A percentile compares a stretch with the other conserved stretches of the same genome.
Conservation (phyloP, 2,113 vertebrate genomes). For the Macaca fascicularis region T2T-MFA8v1.1 NC_088388.1:27745501-27746000, state of each 20-base stretch:
- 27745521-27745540: not conserved
- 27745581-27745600: constrained; percentile 47
- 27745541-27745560: not conserved
- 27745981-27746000: constrained; percentile 46
- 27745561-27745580: not conserved
- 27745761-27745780: constrained; percentile 45
- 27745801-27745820: constrained; percentile 37
- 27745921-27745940: constrained; percentile 50
- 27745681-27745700: constrained; percentile 62
- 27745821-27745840: not conserved
- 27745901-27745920: not conserved
- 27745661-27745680: not conserved
- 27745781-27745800: constrained; percentile 21
- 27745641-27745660: constrained; percentile 54
- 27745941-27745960: constrained; percentile 21
- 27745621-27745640: not conserved
- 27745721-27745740: constrained; percentile 60
- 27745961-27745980: constrained; percentile 3
- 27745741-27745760: constrained; percentile 71
- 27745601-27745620: not conserved
- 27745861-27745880: constrained; percentile 34
- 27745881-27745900: not conserved
- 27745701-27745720: constrained; percentile 67
- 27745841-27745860: constrained; percentile 53
- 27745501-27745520: not conserved